These are phyloP conservation scores for Crotalus horridus DNA, from an alignment of 2,113 vertebrate species.

Conservation along the genomic window DNA sequence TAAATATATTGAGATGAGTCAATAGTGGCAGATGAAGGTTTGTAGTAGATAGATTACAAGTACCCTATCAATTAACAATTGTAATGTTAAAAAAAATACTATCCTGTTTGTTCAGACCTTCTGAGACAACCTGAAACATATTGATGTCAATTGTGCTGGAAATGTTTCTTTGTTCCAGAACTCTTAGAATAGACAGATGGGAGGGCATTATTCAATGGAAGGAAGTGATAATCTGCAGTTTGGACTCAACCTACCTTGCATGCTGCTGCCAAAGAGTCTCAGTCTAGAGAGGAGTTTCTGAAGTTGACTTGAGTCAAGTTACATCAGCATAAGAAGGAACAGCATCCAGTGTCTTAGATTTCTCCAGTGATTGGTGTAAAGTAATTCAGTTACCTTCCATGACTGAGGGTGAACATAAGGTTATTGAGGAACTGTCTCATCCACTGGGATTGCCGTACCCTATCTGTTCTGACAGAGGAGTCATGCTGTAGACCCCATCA, in stretches of 20 bases:
- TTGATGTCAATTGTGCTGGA: not conserved
- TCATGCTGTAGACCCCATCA: no score
- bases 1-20: not conserved
- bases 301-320: not conserved
- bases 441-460: not conserved
- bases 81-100: not conserved
- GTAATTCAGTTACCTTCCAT: not conserved
- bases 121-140: not conserved
- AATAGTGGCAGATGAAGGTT: not conserved
- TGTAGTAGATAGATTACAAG: not conserved
- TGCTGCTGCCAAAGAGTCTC: not conserved
- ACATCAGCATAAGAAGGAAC: not conserved
- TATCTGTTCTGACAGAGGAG: not conserved
- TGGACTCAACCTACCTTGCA: not conserved
- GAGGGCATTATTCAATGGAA: not conserved
- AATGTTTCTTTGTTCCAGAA: not conserved
- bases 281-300: not conserved
- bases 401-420: not conserved
- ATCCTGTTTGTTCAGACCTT: not conserved
- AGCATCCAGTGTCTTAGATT: not conserved
- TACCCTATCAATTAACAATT: not conserved
- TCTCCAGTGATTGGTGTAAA: not conserved
- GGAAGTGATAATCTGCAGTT: not conserved
- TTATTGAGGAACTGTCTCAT: not conserved
- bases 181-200: not conserved